Conservation (phyloP, 2,113 vertebrate genomes). For the Sinocyclocheilus grahami region DNA sequence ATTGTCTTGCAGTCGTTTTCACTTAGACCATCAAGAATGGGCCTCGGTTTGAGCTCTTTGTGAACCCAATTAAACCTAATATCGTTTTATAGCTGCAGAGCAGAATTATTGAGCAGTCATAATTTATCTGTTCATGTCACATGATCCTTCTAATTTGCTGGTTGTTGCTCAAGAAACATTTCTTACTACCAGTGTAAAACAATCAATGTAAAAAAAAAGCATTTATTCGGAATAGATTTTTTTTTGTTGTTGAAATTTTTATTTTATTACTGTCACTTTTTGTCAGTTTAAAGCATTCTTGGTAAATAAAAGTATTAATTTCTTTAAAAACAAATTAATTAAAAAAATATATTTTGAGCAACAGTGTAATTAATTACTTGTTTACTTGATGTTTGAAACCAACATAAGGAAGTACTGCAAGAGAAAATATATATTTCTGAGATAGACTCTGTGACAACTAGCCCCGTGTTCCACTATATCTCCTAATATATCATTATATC, state of each 20-base stretch:
- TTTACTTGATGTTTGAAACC: neutral
- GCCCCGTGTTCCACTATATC: neutral
- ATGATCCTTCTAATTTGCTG: neutral
- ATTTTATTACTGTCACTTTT: neutral
- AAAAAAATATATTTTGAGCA: no score
- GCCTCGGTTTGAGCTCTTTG: no score
- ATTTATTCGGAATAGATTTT: neutral
- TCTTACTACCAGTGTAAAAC: no score
- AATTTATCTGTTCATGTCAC: no score
- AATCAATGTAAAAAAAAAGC: no score
- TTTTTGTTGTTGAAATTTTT: neutral
- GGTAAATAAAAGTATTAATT: neutral
- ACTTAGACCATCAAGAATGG: no score
- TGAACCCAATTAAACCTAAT: no score
- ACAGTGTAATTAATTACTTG: neutral
- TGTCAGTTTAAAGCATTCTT: neutral
- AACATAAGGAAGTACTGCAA: neutral
- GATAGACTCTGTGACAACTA: neutral
- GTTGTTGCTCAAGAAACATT: neutral
- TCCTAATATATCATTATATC: neutral
- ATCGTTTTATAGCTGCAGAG: no score
- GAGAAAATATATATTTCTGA: neutral
- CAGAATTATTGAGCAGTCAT: no score
- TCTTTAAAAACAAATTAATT: neutral
- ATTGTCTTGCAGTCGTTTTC: constrained; percentile 13